Conservation (phyloP, 2,113 vertebrate genomes). For the Gymnogyps californianus region DNA sequence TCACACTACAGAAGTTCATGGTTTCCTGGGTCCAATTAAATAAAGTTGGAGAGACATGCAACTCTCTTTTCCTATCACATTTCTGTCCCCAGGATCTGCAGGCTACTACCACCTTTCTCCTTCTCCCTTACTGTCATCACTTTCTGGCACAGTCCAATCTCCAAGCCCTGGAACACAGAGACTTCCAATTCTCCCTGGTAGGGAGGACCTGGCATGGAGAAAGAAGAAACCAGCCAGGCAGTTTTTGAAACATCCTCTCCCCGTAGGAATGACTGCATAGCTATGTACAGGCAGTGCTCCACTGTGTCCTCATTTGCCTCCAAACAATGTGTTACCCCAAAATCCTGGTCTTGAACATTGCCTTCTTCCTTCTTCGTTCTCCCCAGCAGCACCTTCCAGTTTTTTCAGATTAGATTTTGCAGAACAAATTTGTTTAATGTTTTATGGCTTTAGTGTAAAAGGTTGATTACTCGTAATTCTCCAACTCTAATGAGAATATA, state of each 20-base stretch:
- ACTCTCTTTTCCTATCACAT: not conserved
- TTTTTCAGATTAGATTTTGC: not conserved
- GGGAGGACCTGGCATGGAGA: not conserved
- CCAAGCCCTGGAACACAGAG: not conserved
- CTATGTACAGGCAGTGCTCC: not conserved
- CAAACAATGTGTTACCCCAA: not conserved
- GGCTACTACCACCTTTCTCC: not conserved
- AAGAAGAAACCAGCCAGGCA: not conserved
- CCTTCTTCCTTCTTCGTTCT: not conserved
- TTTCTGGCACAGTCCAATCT: not conserved
- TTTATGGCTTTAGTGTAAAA: not conserved
- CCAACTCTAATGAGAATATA: not conserved
- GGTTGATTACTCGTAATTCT: not conserved
- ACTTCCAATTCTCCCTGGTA: not conserved
- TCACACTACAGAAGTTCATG: not conserved
- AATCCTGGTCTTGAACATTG: not conserved
- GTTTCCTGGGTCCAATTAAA: not conserved
- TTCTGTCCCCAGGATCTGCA: not conserved
- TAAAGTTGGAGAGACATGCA: not conserved
- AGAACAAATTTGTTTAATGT: not conserved
- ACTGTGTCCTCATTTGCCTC: not conserved
- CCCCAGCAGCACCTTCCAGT: not conserved
- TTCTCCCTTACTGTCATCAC: not conserved
- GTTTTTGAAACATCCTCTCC: not conserved
- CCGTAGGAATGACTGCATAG: not conserved